These are phyloP conservation scores for Patella pellucida DNA, from an alignment of 2,888 invertebrate species.

Conservation along the genomic window DNA sequence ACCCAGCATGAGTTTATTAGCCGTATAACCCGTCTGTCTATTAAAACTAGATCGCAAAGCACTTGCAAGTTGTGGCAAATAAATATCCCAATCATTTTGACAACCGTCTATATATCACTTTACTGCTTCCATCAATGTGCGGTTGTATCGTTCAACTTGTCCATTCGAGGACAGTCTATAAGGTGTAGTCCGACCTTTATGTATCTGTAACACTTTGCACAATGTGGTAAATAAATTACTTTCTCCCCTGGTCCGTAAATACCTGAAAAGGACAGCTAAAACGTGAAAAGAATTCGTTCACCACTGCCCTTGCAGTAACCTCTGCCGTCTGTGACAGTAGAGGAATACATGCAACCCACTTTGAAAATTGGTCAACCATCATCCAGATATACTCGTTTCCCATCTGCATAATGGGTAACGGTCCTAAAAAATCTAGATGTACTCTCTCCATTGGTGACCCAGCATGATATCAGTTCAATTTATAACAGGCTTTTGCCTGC, in stretches of 20 bases:
- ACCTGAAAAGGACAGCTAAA: too few species aligned
- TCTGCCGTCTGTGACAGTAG: too few species aligned
- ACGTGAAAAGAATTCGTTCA: too few species aligned
- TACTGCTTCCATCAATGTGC: slow-evolving; percentile 2
- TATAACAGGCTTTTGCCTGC: neutral
- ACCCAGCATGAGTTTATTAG: slow-evolving; percentile 35
- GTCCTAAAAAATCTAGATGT: neutral
- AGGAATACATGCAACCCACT: too few species aligned
- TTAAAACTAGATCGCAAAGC: slow-evolving; percentile 29
- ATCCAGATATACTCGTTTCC: neutral
- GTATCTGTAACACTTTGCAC: neutral
- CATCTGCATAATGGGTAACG: neutral
- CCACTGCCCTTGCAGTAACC: too few species aligned
- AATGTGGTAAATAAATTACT: too few species aligned
- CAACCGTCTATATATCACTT: neutral
- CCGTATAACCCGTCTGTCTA: slow-evolving; percentile 28
- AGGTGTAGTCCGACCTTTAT: neutral
- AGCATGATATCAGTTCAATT: neutral
- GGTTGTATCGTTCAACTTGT: slow-evolving; percentile 12
- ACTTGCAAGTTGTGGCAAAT: slow-evolving; percentile 26
- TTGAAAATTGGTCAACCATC: neutral
- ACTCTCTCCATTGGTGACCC: neutral
- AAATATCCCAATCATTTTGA: slow-evolving; percentile 26
- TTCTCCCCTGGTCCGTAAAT: too few species aligned
- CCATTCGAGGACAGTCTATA: slow-evolving; percentile 9